Evolutionary conservation across 2,797 vertebrate genomes (phyloP).

Genomic region (Semotilus atromaculatus): DNA sequence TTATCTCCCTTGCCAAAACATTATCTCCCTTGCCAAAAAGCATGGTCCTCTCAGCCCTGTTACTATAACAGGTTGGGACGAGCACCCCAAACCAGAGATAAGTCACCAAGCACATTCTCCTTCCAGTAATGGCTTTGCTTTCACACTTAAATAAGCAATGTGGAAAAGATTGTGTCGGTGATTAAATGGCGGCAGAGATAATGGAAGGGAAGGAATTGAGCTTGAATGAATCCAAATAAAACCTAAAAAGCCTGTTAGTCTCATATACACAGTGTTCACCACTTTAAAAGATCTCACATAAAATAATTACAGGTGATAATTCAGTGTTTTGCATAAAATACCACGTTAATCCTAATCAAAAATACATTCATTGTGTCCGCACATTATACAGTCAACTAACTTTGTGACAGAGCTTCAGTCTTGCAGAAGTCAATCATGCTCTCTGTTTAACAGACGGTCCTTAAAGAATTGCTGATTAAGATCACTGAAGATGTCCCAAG

Average conservation of each 20-base stretch:
- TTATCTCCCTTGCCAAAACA: slow-evolving; percentile 52
- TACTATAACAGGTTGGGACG: slow-evolving; percentile 64
- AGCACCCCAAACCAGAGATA: slow-evolving; percentile 60
- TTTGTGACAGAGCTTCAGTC: not conserved
- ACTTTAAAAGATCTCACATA: not conserved
- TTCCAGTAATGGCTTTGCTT: slow-evolving; percentile 58
- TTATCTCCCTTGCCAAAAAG: slow-evolving; percentile 57
- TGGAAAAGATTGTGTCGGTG: slow-evolving; percentile 60
- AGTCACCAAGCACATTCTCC: slow-evolving; percentile 66
- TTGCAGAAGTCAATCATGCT: slow-evolving; percentile 9
- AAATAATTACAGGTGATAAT: not conserved
- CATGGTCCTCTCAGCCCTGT: slow-evolving; percentile 55
- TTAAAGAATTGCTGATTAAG: slow-evolving; percentile 45
- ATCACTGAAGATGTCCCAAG: slow-evolving; percentile 31
- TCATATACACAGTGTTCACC: slow-evolving; percentile 4
- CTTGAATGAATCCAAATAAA: slow-evolving; percentile 50
- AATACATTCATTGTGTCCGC: too few species aligned
- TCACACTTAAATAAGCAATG: slow-evolving; percentile 63
- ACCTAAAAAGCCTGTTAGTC: not conserved
- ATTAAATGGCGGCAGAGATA: slow-evolving; percentile 54
- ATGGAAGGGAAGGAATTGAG: slow-evolving; percentile 46
- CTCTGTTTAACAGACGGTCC: slow-evolving; percentile 26
- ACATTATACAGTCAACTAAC: not conserved
- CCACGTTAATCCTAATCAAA: not conserved
- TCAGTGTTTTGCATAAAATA: not conserved